Base-by-base conservation (phyloP, 2,888 invertebrate species). In the Auanema freiburgensis region DNA sequence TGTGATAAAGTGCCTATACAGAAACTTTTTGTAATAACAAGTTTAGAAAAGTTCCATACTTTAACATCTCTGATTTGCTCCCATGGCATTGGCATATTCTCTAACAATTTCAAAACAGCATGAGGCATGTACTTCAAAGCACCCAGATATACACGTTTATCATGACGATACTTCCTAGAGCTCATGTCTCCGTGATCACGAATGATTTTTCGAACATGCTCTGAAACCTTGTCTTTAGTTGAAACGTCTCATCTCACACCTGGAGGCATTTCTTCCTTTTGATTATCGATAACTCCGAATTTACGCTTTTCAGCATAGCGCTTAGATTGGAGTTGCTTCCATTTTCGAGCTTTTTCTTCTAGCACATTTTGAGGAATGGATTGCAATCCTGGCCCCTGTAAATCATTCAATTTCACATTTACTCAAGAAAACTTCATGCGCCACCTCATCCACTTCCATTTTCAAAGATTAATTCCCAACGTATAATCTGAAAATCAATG, bases 61-160 rank as follows among this genome's bases (percentile, higher is more conserved):
- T 93, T 92, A 0, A 96, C 95, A 85, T 98, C 98, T 67, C 98
- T 88, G 69, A 99, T 98, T 86, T 99, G 98, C 85, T 99, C 98
- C 98, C 98, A 99, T 0, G 98, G 98, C 98, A 98, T 98, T 0
- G 98, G 98, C 98, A 99, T 99, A 85, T 99, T 99, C 85, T 99
- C 98, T 65, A 99, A 86, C 1, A 99, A 88, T 84, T 99, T 99
- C 88, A 99, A 90, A 6, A 99, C 96, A 8, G 98, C 98, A 87
- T 99, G 98, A 0, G 98, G 98, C 97, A 99, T 98, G 84, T 98
- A 99, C 85, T 99, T 99, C 54, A 99, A 86, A 2, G 97, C 96
- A 16, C 96, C 96, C 11, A 98, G 88, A 85, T 98, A 98, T 21
- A 98, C 98, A 72, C 98, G 89, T 85, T 98, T 98, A 85, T 98